These are phyloP conservation scores for Pseudomyrmex dendroicus DNA, from an alignment of 1,140 invertebrate genomes.

Conservation along the genomic window DNA sequence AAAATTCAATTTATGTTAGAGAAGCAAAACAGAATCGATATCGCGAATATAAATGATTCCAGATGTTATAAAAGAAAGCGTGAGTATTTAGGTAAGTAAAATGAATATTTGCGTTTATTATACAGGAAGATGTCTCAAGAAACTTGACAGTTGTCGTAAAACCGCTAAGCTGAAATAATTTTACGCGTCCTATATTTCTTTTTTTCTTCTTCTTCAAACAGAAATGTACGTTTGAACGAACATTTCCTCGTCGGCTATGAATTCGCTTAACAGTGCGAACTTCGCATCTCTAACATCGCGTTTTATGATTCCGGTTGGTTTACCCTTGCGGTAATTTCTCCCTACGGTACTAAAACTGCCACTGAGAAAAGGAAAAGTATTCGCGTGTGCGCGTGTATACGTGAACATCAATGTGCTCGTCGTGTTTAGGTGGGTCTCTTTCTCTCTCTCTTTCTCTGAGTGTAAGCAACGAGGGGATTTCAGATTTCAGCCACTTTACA, in stretches of 20 bases:
- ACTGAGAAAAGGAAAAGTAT: slow-evolving; percentile 64
- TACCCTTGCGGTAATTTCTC: slow-evolving; percentile 58
- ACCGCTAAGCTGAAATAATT: slow-evolving; percentile 5
- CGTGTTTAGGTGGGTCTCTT: not conserved
- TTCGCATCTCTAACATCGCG: not conserved
- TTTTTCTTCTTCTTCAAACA: not conserved
- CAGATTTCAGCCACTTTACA: slow-evolving; percentile 48
- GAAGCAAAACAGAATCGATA: not conserved
- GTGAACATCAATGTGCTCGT: slow-evolving; percentile 32
- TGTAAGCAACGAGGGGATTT: slow-evolving; percentile 49
- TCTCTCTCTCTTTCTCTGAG: slow-evolving; percentile 21
- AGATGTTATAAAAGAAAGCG: not conserved
- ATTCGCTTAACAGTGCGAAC: slow-evolving; percentile 15
- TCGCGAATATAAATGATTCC: not conserved
- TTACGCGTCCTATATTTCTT: not conserved
- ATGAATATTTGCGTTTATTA: not conserved
- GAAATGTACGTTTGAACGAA: not conserved
- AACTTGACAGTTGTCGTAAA: not conserved
- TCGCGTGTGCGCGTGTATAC: slow-evolving; percentile 17
- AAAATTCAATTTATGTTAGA: not conserved
- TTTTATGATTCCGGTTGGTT: slow-evolving; percentile 36
- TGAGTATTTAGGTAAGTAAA: not conserved
- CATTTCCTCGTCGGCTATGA: slow-evolving; percentile 16
- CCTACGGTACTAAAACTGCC: slow-evolving; percentile 67
- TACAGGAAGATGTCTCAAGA: not conserved